Evolutionary conservation across 2,797 vertebrate genomes (phyloP), one percentile per base, ranked within the genome.

Genomic region (Microctenopoma lineatum): DNA sequence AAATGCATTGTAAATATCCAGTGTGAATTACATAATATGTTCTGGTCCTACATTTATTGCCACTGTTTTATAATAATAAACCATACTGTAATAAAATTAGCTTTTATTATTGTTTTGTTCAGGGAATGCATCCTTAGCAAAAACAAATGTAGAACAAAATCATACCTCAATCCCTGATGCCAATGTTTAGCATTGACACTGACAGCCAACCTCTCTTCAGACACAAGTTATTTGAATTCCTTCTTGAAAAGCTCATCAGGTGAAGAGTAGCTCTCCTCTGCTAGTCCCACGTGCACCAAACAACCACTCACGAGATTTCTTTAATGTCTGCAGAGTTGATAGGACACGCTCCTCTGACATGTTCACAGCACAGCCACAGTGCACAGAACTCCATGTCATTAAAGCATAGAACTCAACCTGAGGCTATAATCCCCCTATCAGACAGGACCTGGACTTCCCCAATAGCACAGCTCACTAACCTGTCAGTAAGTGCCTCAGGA

Each of bases 351-450:
- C 66, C 42, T 73, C 64, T 45, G 73, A 72, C 73, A 84, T 51
- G 34, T 76, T 85, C 69, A 2, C 51, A 77, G 81, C 60, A 80
- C 82, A 80, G 80, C 79, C 79, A 75, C 29, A 32, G 29, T 32
- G 5, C 29, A 32, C 29, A 32, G 29, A 29, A 85, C 74, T 66
- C 32, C 70, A 74, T 80, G 84, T 84, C 77, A 88, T 87, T 87
- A 85, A 83, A 85, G 80, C 66, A 60, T 80, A 80, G 77, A 83
- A 77, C 80, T 75, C 62, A 73, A 89, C 88, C 84, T 70, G 69
- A 74, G 80, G 81, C 71, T 77, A 81, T 92, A 90, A 90, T 91
- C 88, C 88, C 77, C 53, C 85, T 88, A 88, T 88, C 86, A 84
- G 60, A 59, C 80, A 65, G 38, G 46, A 77, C 70, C 79, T 84